These are phyloP conservation scores for Aradophagus sp. DNA, from an alignment of 1,140 invertebrate species.

Conservation along the genomic window DNA sequence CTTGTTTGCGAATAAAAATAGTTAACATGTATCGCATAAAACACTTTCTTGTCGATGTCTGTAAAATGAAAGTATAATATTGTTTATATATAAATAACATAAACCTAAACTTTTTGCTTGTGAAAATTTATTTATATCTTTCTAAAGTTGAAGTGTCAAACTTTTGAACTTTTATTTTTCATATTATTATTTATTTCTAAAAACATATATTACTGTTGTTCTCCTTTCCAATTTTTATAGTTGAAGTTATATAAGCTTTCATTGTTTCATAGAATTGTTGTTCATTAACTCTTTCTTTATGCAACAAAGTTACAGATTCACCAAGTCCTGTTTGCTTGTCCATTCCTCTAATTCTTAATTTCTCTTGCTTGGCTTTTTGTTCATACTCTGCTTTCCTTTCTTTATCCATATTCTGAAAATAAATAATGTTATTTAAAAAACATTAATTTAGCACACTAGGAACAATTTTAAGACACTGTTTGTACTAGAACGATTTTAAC, in stretches of 20 bases:
- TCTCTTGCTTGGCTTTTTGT: slow-evolving; percentile 9
- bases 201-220: background rate
- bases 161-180: too few species aligned
- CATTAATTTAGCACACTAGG: too few species aligned
- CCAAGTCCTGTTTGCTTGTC: background rate
- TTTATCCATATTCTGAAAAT: background rate
- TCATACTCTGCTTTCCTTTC: slow-evolving; percentile 2
- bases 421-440: background rate
- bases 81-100: background rate
- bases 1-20: slow-evolving; percentile 4
- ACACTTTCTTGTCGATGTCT: slow-evolving; percentile 1
- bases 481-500: too few species aligned
- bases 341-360: background rate
- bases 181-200: background rate
- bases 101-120: background rate
- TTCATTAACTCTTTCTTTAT: background rate
- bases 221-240: background rate
- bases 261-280: background rate
- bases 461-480: too few species aligned
- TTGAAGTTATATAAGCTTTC: background rate
- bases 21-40: slow-evolving; percentile 7
- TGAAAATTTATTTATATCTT: too few species aligned
- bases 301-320: background rate
- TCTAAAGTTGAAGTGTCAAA: too few species aligned
- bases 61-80: background rate